phyloP scores from a whole-genome alignment of 2,888 invertebrate genomes.

The Metallyticus violacea region DNA sequence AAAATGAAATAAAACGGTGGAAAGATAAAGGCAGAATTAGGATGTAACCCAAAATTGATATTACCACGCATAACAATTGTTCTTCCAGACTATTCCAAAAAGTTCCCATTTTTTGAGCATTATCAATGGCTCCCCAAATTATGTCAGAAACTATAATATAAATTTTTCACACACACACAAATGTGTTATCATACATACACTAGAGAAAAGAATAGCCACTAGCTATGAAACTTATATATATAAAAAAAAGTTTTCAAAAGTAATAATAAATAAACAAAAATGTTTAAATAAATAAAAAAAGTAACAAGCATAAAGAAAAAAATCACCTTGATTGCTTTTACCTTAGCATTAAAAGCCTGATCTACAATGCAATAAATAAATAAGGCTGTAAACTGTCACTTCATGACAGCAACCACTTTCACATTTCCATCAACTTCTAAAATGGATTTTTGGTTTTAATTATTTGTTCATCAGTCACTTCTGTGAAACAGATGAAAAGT shows the following conservation, averaged over 20 bases:
- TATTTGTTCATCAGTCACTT: background rate
- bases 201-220: background rate
- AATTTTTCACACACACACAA: background rate
- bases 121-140: background rate
- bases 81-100: background rate
- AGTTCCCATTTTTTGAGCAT: background rate
- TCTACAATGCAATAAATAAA: conserved; percentile 16
- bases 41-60: background rate
- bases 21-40: background rate
- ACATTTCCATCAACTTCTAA: background rate
- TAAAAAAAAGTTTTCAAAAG: too few species aligned
- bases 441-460: conserved; percentile 3
- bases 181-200: background rate
- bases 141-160: background rate
- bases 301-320: background rate
- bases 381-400: conserved; percentile 8
- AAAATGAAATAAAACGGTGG: background rate
- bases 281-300: too few species aligned
- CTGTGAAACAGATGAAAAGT: background rate
- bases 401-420: conserved; percentile 4
- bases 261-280: too few species aligned
- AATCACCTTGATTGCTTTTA: background rate
- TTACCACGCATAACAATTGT: background rate
- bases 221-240: background rate
- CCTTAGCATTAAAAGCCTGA: background rate